Conservation (phyloP, 64 coral and sea anemone genomes). For the Orbicella faveolata region DNA sequence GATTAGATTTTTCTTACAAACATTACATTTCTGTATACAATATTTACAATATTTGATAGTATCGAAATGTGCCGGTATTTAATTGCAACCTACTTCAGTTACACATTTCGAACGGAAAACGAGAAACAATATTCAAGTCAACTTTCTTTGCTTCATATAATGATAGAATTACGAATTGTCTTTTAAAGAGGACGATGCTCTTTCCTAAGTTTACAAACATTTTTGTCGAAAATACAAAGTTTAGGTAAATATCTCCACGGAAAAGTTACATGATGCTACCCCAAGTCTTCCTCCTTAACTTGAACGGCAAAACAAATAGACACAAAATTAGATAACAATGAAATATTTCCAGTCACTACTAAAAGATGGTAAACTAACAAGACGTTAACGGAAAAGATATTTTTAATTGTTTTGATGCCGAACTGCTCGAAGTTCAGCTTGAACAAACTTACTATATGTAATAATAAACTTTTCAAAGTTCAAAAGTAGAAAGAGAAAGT, state of each 20-base stretch:
- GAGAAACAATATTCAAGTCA: background rate
- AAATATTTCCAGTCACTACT: background rate
- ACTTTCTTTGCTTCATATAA: background rate
- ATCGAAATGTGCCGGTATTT: no score
- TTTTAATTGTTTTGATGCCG: no score
- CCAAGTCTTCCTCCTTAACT: background rate
- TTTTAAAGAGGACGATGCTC: background rate
- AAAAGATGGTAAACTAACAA: background rate
- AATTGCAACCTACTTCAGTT: background rate
- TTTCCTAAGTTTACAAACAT: background rate
- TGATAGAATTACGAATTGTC: background rate
- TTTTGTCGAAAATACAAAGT: background rate
- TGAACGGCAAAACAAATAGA: background rate
- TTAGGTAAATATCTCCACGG: background rate
- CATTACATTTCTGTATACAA: conserved; percentile 2
- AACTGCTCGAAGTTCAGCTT: no score
- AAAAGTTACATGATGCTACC: background rate
- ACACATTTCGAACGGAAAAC: background rate
- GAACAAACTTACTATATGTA: no score
- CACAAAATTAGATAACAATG: background rate
- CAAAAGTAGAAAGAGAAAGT: no score
- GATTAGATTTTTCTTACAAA: background rate
- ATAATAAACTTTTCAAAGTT: no score
- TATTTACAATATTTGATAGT: background rate
- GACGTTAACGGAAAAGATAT: background rate